Conservation (phyloP, 92 coral and sea anemone species). For the Siderastrea siderea region DNA sequence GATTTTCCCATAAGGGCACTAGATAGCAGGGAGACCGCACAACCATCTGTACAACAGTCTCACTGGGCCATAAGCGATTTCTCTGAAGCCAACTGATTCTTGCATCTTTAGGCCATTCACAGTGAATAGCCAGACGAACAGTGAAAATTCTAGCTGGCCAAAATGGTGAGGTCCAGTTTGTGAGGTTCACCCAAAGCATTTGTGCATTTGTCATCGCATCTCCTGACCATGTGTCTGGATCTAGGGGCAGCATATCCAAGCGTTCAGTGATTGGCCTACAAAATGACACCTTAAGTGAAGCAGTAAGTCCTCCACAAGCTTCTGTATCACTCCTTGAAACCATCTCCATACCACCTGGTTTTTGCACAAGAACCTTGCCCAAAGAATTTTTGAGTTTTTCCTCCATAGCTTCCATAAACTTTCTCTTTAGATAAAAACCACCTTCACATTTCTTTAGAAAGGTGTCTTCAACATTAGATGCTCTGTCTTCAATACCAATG, state of each 20-base stretch:
- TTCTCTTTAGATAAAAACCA: conserved; percentile 1
- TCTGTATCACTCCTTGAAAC: neutral
- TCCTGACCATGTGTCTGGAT: conserved; percentile 46
- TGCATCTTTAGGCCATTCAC: conserved; percentile 34
- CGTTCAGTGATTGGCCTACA: conserved; percentile 20
- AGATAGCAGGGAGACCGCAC: conserved; percentile 19
- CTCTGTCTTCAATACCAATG: neutral
- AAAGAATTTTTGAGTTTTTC: conserved; percentile 8
- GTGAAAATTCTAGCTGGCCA: conserved; percentile 32
- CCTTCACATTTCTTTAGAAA: neutral
- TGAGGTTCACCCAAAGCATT: conserved; percentile 48
- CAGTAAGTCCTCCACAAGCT: neutral
- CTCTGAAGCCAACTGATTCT: conserved; percentile 29
- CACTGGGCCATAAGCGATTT: conserved; percentile 27
- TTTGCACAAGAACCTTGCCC: conserved; percentile 5
- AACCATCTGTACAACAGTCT: conserved; percentile 9
- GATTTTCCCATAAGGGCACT: conserved; percentile 27
- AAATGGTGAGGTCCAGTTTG: conserved; percentile 8
- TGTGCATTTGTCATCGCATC: conserved; percentile 36
- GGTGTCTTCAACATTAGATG: neutral
- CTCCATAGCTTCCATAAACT: conserved; percentile 35
- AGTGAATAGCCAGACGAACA: conserved; percentile 6
- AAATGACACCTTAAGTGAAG: conserved; percentile 29
- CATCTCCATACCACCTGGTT: conserved; percentile 53
- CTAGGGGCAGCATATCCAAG: conserved; percentile 36